Conservation (phyloP, 1,140 invertebrate species). For the Liolophura sinensis region DNA sequence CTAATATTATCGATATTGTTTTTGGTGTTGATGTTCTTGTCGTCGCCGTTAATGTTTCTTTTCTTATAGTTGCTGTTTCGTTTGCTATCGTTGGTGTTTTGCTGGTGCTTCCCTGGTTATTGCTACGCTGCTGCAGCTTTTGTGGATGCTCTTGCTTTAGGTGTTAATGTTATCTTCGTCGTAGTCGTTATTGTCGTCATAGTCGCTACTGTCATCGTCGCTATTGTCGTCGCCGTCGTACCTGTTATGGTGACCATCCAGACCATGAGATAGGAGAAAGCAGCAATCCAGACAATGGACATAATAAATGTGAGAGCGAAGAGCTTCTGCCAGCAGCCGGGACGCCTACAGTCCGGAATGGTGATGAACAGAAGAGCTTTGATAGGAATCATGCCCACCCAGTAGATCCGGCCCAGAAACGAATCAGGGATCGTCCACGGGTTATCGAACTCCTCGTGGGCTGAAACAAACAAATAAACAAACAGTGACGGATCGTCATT, state of each 20-base stretch:
- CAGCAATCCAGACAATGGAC: constrained; percentile 88
- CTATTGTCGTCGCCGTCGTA: constrained; percentile 8
- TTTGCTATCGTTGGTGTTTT: no score
- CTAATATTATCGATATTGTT: no score
- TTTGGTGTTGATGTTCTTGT: no score
- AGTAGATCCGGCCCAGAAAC: constrained; percentile 26
- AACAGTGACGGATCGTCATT: background rate
- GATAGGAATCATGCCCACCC: constrained; percentile 44
- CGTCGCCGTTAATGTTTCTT: no score
- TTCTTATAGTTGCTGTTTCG: no score
- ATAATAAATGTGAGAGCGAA: constrained; percentile 82
- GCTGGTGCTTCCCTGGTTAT: no score
- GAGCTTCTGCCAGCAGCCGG: constrained; percentile 71
- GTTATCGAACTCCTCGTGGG: constrained; percentile 30
- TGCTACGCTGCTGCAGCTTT: no score
- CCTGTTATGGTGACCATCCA: constrained; percentile 86
- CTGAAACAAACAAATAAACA: constrained; percentile 13
- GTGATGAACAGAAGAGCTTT: constrained; percentile 71
- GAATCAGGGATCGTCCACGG: constrained; percentile 38
- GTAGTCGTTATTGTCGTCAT: no score
- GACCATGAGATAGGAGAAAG: constrained; percentile 83
- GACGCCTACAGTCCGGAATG: constrained; percentile 76
- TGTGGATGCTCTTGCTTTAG: no score
- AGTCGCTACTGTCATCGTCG: background rate
- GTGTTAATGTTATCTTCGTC: no score